These are phyloP conservation scores for Auanema freiburgensis DNA, from an alignment of 2,888 invertebrate genomes.

Conservation along the genomic window DNA sequence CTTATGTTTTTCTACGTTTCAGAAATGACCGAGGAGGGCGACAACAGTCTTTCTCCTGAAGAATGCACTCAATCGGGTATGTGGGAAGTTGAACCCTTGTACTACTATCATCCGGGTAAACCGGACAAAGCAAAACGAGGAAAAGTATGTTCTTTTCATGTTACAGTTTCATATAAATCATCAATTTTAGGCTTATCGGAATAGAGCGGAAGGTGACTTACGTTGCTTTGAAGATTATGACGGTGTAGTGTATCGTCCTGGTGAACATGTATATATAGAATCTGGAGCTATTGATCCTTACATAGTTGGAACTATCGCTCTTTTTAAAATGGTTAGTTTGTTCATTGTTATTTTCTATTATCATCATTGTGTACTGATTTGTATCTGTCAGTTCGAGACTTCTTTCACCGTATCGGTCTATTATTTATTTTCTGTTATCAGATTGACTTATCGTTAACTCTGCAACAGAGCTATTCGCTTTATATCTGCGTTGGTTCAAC, in stretches of 20 bases:
- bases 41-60: slow-evolving; percentile 17
- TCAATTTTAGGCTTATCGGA: slow-evolving; percentile 46
- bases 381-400: too few species aligned
- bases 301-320: slow-evolving; percentile 45
- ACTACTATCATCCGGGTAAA: slow-evolving; percentile 38
- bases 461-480: background rate
- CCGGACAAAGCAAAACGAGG: slow-evolving; percentile 37
- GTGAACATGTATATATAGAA: slow-evolving; percentile 55
- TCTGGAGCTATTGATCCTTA: slow-evolving; percentile 45
- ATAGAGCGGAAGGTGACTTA: slow-evolving; percentile 45
- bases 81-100: slow-evolving; percentile 37
- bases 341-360: too few species aligned
- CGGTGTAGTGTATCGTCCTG: slow-evolving; percentile 45
- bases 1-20: slow-evolving; percentile 5
- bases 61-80: slow-evolving; percentile 11
- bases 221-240: slow-evolving; percentile 55
- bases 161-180: slow-evolving; percentile 1
- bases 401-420: too few species aligned
- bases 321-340: slow-evolving; percentile 55
- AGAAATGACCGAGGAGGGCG: slow-evolving; percentile 16
- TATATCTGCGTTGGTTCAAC: too few species aligned
- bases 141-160: slow-evolving; percentile 21
- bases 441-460: background rate
- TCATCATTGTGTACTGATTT: too few species aligned
- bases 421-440: background rate